Evolutionary conservation across 2,113 vertebrate genomes (phyloP).

Genomic region (Panthera uncia): DNA sequence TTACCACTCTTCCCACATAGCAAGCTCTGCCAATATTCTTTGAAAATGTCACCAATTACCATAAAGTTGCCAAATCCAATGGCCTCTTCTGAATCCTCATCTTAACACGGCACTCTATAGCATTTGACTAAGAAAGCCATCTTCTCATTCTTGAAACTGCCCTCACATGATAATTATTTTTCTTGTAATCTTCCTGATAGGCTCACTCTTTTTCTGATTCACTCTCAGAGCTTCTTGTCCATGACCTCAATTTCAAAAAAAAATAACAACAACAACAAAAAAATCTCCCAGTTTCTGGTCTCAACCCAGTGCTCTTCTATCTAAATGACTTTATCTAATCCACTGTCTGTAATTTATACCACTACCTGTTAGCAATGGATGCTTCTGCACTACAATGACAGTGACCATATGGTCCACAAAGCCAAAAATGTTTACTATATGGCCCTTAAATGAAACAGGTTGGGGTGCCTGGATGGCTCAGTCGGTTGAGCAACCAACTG

Average conservation of each 20-base stretch:
- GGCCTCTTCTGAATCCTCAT: background rate
- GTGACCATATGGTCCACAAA: background rate
- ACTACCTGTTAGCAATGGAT: background rate
- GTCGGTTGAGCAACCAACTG: too few relatives aligned
- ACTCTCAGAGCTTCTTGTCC: background rate
- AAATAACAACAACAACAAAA: background rate
- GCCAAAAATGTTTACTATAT: background rate
- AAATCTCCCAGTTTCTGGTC: background rate
- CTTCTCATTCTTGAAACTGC: constrained; percentile 45
- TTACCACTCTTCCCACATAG: background rate
- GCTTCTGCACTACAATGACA: background rate
- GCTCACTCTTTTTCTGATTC: background rate
- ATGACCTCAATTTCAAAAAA: background rate
- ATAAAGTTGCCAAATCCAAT: background rate
- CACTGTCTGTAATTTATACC: background rate
- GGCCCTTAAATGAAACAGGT: background rate
- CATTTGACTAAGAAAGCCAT: background rate
- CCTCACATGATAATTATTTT: background rate
- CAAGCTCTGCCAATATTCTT: background rate
- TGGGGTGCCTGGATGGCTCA: too few relatives aligned
- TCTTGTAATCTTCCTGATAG: background rate
- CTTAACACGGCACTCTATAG: background rate
- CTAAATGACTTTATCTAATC: background rate
- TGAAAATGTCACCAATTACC: background rate
- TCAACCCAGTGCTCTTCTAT: background rate